Percentiles rank a stretch among this genome's conserved stretches.
phyloP scores from a whole-genome alignment of 2,888 invertebrate genomes.

The Drosophila affinis region DNA sequence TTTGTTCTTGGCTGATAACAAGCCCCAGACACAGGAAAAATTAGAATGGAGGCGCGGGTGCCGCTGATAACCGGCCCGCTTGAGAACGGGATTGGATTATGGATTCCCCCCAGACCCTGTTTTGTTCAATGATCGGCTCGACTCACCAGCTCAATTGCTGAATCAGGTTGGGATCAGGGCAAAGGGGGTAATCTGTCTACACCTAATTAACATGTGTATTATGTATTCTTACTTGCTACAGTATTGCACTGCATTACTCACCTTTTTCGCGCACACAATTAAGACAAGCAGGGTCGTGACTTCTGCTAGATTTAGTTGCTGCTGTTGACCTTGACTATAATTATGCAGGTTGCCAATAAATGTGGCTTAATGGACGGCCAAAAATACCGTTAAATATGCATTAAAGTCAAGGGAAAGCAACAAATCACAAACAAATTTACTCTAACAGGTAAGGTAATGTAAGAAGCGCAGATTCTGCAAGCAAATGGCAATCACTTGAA shows the following conservation, averaged over 20 bases:
- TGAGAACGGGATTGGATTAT: neutral
- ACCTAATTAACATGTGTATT: neutral
- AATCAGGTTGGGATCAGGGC: neutral
- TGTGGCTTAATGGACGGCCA: neutral
- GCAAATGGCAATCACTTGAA: constrained; percentile 11
- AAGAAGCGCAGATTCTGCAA: neutral
- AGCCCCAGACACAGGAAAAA: neutral
- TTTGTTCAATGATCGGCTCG: neutral
- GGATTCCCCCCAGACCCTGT: neutral
- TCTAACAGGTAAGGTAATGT: no score
- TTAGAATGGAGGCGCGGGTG: neutral
- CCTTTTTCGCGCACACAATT: constrained; percentile 21
- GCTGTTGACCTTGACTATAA: constrained; percentile 21
- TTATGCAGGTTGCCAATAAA: neutral
- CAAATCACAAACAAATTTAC: neutral
- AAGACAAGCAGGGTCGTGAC: neutral
- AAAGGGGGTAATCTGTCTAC: neutral
- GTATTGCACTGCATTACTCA: constrained; percentile 24
- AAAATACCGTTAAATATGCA: constrained; percentile 3
- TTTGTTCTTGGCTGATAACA: neutral
- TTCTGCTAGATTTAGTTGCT: neutral
- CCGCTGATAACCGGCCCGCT: neutral
- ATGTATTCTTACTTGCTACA: neutral
- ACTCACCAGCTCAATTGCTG: neutral
- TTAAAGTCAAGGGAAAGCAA: neutral